A percentile compares a stretch with the other conserved stretches of the same genome.
Evolutionary conservation across 2,888 invertebrate species (phyloP).

Genomic region (Rotaria magnacalcarata): DNA sequence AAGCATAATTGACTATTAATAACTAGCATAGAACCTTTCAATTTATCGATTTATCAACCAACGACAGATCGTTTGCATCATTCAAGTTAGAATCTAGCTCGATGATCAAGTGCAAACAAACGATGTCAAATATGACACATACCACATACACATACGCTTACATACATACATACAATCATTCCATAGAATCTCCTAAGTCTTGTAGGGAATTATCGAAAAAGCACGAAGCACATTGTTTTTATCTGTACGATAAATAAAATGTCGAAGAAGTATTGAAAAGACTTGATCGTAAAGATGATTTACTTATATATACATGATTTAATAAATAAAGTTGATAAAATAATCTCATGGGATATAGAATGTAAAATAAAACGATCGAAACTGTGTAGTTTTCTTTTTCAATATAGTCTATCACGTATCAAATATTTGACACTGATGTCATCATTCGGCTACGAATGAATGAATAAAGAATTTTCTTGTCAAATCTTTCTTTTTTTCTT

Average conservation of each 20-base stretch:
- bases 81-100: background rate
- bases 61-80: background rate
- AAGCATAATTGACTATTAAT: background rate
- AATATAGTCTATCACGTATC: background rate
- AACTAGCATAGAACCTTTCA: background rate
- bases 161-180: background rate
- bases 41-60: background rate
- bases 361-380: no score
- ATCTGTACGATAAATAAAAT: background rate
- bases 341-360: no score
- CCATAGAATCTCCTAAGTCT: background rate
- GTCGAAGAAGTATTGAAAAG: background rate
- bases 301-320: background rate
- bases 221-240: background rate
- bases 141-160: no score
- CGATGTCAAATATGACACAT: no score
- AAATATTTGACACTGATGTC: background rate
- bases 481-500: no score
- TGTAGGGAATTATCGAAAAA: background rate
- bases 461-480: background rate
- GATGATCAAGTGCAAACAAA: background rate
- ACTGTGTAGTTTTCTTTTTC: background rate
- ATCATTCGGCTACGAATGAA: background rate
- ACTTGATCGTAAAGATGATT: background rate
- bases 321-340: background rate